Percentiles rank a stretch among this genome's conserved stretches.
phyloP scores from a whole-genome alignment of 2,888 invertebrate species.

The Cantharis flavilabris region DNA sequence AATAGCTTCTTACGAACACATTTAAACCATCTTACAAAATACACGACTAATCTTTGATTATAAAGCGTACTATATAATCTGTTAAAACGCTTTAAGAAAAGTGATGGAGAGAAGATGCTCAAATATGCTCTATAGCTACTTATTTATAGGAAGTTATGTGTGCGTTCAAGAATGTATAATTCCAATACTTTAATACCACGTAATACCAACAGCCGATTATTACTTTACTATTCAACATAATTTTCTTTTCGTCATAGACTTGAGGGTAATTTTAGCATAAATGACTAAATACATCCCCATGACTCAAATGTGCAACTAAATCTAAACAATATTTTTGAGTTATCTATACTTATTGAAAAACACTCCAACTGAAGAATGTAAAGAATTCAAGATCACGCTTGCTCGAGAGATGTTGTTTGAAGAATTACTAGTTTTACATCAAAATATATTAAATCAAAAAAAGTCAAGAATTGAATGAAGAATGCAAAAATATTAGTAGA shows the following conservation, averaged over 20 bases:
- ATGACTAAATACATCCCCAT: not conserved
- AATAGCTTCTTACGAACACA: slow-evolving; percentile 21
- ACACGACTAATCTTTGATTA: slow-evolving; percentile 36
- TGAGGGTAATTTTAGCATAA: not conserved
- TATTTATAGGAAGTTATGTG: slow-evolving; percentile 13
- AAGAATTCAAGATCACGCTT: not conserved
- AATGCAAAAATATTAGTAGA: not conserved
- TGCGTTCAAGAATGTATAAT: slow-evolving; percentile 22
- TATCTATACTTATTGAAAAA: not conserved
- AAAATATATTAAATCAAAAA: not conserved
- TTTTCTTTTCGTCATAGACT: not conserved
- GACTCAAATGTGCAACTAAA: not conserved
- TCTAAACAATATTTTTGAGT: not conserved
- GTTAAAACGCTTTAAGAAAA: slow-evolving; percentile 32
- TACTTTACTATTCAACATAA: not conserved
- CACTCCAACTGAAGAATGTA: not conserved
- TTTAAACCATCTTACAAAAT: slow-evolving; percentile 34
- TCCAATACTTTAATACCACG: slow-evolving; percentile 1
- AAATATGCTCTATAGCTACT: slow-evolving; percentile 2
- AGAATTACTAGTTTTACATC: not conserved
- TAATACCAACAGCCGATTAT: not conserved
- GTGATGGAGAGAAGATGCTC: slow-evolving; percentile 22
- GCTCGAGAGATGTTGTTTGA: not conserved
- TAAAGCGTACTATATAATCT: slow-evolving; percentile 30
- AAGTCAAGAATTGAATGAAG: not conserved